Base-by-base conservation (phyloP, 2,797 vertebrate genomes). In the Lagorchestes hirsutus region DNA sequence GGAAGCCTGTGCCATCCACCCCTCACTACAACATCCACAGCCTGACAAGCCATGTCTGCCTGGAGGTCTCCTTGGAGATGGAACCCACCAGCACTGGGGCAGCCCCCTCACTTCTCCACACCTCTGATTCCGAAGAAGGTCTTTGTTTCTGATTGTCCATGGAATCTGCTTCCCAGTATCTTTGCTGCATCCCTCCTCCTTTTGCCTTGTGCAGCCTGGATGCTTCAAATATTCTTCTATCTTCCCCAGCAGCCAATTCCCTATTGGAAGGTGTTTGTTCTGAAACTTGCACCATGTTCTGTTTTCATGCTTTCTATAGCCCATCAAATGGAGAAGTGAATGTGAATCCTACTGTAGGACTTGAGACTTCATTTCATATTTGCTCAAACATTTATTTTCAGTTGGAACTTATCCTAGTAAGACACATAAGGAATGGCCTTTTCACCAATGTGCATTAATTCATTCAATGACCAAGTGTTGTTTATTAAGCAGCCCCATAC, bases 261-360 rank as follows among this genome's bases (percentile, higher is more conserved):
- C 40, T 27, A 0, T 87, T 27, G 22, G 74, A 50, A 10, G 40
- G 3, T 11, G 57, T 93, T 96, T 97, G 93, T 46, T 97, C 93
- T 92, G 94, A 46, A 58, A 93, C 94, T 96, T 97, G 93, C 97
- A 96, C 94, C 55, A n/a, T 31, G 12, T 87, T 93, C 93, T 93
- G 96, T 94, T 97, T 96, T 58, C 92, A 94, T 96, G 97, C 92
- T 97, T 97, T 95, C 97, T 93, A 95, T 97, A 90, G 14, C n/a
- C 96, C 96, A 95, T 97, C 96, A 97, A 54, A 97, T 16, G 0
- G 52, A 90, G 96, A 93, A 97, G 96, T 91, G 95, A 92, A 94
- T 97, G 96, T 93, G 93, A 97, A 95, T 96, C 94, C 92, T 54
- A 59, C 40, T 93, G 90, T 40, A 0, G 22, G 9, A 50, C 87